Evolutionary conservation across 2,888 invertebrate species (phyloP), one percentile per base, ranked within the genome.

Genomic region (Polylopha cassiicola): DNA sequence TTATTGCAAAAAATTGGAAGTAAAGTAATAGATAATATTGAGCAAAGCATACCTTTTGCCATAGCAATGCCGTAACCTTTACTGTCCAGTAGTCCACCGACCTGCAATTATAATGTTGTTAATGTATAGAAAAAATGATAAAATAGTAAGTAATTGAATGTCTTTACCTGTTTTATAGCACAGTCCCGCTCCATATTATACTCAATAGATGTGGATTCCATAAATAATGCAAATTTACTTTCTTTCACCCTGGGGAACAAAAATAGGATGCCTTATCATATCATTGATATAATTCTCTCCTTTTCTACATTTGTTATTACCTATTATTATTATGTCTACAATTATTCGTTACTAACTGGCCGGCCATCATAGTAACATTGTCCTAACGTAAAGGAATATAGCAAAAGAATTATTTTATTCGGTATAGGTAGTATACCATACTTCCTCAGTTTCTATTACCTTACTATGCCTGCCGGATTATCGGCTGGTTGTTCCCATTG

Each of bases 181-280:
- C 95, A 95, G 56, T 92, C 87, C 32, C 93, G 86, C 73, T 94
- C 91, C 10, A 89, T 87, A 37, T 89, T 88, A 73, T 95, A 97
- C 69, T 97, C 95, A 50, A 97, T 93, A 22, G 92, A 91, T 1
- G 94, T 92, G 1, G 95, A 95, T 81, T 97, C 97, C 91, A 95
- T 95, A 20, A 97, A 85, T 68, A 91, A 97, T 0, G 96, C 97
- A 71, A 94, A 97, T 52, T 73, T 11, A 61, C 69, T 1, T 53
- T 58, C 62, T 49, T 37, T 30, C 13, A 42, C 47, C 23, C 44
- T 47, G 39, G 14, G 27, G 20, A 16, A 17, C 31, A 27, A 14
- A n/a, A 13, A 11, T n/a, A n/a, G n/a, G n/a, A n/a, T n/a, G n/a
- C n/a, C n/a, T n/a, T n/a, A n/a, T n/a, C n/a, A n/a, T n/a, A n/a